Base-by-base conservation (phyloP, 2,888 invertebrate species). In the Itoplectis maculator region DNA sequence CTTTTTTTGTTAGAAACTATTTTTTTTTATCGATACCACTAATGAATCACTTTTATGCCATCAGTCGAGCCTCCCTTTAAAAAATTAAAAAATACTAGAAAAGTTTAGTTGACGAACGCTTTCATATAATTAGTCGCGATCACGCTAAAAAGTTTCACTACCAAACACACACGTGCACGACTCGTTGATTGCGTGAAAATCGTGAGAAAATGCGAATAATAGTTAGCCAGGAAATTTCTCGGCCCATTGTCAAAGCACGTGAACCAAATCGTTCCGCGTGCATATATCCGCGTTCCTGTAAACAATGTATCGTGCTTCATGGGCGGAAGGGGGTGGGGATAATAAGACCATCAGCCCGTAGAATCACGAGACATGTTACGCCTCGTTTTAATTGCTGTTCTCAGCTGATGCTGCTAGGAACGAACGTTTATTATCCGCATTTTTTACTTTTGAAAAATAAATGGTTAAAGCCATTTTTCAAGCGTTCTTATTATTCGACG, bases 351-450 rank as follows among this genome's bases (percentile, higher is more conserved):
- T 37, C 45, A 75, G 63, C n/a, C 20, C 42, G 49, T 18, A 45
- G 69, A 18, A 54, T 70, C 80, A 70, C 63, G 63, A 61, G 42
- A 69, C 54, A 56, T 80, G 63, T 56, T 80, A 80, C 75, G 73
- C 61, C 49, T n/a, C 56, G 35, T 35, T 65, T 23, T 4, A 35
- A 11, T 59, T 47, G 40, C 18, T 29, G 61, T 49, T 74, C 73
- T 68, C 8, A 63, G 9, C 7, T 37, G n/a, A n/a, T n/a, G 11
- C 8, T 20, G 11, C 1, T 23, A n/a, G n/a, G n/a, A n/a, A n/a
- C n/a, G n/a, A n/a, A n/a, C n/a, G n/a, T n/a, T n/a, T n/a, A n/a
- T n/a, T n/a, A n/a, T n/a, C n/a, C n/a, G n/a, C n/a, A n/a, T n/a
- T n/a, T n/a, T n/a, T n/a, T n/a, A n/a, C n/a, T n/a, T n/a, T n/a